These are phyloP conservation scores for Zaprionus camerounensis DNA, from an alignment of 1,140 invertebrate genomes.

Conservation along the genomic window DNA sequence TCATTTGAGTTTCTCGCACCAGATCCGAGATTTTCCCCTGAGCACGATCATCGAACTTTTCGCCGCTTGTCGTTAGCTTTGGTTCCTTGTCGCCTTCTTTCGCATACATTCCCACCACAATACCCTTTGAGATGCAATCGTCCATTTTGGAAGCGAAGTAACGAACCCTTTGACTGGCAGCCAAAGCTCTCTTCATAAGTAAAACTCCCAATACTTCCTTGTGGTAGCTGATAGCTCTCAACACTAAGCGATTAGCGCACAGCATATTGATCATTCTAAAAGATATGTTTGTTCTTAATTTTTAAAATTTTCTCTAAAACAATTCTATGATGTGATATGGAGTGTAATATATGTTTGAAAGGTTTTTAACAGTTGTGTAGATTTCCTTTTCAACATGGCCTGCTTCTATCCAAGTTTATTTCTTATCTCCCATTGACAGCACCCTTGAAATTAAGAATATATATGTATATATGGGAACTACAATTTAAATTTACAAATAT, in stretches of 20 bases:
- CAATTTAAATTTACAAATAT: too few relatives aligned
- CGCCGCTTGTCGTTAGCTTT: constrained; percentile 78
- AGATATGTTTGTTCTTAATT: constrained; percentile 19
- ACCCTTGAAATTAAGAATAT: too few relatives aligned
- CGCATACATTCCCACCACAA: constrained; percentile 82
- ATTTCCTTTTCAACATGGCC: constrained; percentile 4
- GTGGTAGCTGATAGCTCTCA: not conserved
- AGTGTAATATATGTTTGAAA: constrained; percentile 16
- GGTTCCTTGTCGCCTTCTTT: constrained; percentile 75
- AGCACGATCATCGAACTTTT: constrained; percentile 83
- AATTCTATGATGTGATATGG: constrained; percentile 25
- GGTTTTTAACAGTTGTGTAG: not conserved
- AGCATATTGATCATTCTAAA: constrained; percentile 21
- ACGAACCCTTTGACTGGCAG: constrained; percentile 1
- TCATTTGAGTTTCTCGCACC: constrained; percentile 64
- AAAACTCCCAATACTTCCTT: not conserved
- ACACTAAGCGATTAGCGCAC: constrained; percentile 29
- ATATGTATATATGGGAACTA: too few relatives aligned
- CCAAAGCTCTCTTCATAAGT: not conserved
- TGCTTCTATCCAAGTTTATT: not conserved
- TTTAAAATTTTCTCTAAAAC: constrained; percentile 25
- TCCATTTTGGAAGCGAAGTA: constrained; percentile 27
- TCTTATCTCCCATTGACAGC: not conserved
- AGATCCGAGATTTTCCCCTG: constrained; percentile 81
- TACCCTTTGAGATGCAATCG: constrained; percentile 67